phyloP scores from a whole-genome alignment of 2,113 vertebrate genomes.

The Crotalus helleri region DNA sequence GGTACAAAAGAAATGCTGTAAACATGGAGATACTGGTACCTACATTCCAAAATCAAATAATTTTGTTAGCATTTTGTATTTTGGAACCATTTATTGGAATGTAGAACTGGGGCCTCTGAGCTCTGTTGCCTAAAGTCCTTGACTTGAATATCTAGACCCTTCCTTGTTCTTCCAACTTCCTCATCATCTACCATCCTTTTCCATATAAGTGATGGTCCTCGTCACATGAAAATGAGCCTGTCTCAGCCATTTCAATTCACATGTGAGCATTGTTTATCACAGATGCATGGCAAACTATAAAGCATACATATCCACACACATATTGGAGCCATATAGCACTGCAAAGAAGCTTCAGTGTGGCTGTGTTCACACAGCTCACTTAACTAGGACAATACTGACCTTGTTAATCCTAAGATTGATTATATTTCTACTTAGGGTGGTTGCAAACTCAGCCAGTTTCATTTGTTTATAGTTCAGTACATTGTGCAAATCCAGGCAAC shows the following conservation, averaged over 20 bases:
- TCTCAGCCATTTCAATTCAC: neutral
- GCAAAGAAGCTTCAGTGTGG: neutral
- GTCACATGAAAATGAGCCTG: neutral
- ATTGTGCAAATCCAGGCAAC: neutral
- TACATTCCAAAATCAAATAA: neutral
- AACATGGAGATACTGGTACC: neutral
- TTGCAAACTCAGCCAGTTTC: neutral
- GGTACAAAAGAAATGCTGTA: conserved; percentile 18
- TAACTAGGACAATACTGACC: neutral
- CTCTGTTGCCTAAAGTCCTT: neutral
- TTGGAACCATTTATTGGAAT: neutral
- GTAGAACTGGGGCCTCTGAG: neutral
- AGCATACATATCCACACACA: neutral
- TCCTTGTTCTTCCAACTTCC: neutral
- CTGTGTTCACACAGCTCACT: neutral
- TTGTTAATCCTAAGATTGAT: neutral
- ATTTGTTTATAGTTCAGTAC: neutral
- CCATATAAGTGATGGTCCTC: neutral
- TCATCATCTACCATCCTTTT: neutral
- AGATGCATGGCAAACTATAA: neutral
- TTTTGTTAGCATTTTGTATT: conserved; percentile 13
- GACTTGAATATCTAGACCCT: neutral
- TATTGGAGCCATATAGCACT: neutral
- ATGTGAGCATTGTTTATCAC: neutral
- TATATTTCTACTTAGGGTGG: neutral